phyloP scores from a whole-genome alignment of 2,888 invertebrate genomes.

The Empis stercorea region DNA sequence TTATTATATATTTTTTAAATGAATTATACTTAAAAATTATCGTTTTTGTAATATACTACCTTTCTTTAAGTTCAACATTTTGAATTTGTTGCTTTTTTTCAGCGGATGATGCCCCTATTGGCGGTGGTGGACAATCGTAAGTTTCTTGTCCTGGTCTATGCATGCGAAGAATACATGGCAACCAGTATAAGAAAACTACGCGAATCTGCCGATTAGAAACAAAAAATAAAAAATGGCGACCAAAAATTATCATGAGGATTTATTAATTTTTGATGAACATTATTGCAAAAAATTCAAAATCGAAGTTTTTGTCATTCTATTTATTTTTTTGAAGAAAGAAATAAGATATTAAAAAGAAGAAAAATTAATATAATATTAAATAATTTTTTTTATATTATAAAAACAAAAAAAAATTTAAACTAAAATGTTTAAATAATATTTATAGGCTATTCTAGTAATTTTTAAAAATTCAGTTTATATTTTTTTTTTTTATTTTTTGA shows the following conservation, averaged over 20 bases:
- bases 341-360: background rate
- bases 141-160: slow-evolving; percentile 53
- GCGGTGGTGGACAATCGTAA: slow-evolving; percentile 38
- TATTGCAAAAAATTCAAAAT: no score
- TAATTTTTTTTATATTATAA: background rate
- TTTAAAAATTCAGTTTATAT: background rate
- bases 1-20: no score
- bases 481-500: background rate
- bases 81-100: slow-evolving; percentile 45
- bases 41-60: slow-evolving; percentile 22
- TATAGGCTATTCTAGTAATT: slow-evolving; percentile 5
- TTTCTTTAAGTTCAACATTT: slow-evolving; percentile 77
- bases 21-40: no score
- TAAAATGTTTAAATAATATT: slow-evolving; percentile 20
- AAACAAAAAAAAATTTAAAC: background rate
- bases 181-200: slow-evolving; percentile 89
- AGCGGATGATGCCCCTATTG: slow-evolving; percentile 51
- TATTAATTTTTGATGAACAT: no score
- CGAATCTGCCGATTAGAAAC: slow-evolving; percentile 49
- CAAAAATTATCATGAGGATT: no score
- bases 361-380: background rate
- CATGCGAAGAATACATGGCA: slow-evolving; percentile 96
- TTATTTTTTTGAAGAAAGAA: background rate
- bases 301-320: no score
- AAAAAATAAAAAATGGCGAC: no score